These are phyloP conservation scores for Sebastolobus alascanus DNA, from an alignment of 2,797 vertebrate genomes.

Conservation along the genomic window DNA sequence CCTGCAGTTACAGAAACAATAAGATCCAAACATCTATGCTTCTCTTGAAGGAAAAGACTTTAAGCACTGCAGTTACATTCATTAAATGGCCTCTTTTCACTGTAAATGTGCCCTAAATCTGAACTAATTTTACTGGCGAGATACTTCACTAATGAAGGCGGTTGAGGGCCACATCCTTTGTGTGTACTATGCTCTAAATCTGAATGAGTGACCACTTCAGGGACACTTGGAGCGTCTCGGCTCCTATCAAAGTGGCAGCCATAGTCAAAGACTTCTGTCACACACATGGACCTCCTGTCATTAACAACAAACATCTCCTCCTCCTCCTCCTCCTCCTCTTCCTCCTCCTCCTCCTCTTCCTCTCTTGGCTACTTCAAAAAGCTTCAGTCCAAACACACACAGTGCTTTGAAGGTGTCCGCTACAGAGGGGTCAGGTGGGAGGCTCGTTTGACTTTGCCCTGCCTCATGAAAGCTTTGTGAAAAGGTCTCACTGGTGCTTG, in stretches of 20 bases:
- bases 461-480: conserved; percentile 57
- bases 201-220: conserved; percentile 47
- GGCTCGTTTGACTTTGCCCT: conserved; percentile 30
- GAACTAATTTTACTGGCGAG: neutral
- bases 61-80: neutral
- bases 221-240: conserved; percentile 11
- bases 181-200: conserved; percentile 3
- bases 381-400: neutral
- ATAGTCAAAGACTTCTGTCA: conserved; percentile 46
- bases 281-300: conserved; percentile 50
- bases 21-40: neutral
- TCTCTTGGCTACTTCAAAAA: conserved; percentile 38
- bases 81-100: neutral
- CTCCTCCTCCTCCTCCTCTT: no score
- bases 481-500: conserved; percentile 62
- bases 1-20: neutral
- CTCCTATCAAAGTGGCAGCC: conserved; percentile 22
- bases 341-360: neutral
- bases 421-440: conserved; percentile 46
- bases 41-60: neutral
- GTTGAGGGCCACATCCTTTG: neutral
- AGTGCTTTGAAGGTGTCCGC: conserved; percentile 51
- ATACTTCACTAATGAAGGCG: neutral
- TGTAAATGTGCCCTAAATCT: neutral
- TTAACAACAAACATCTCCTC: conserved; percentile 56